Conservation (phyloP, 2,797 vertebrate species). For the Acridotheres tristis region DNA sequence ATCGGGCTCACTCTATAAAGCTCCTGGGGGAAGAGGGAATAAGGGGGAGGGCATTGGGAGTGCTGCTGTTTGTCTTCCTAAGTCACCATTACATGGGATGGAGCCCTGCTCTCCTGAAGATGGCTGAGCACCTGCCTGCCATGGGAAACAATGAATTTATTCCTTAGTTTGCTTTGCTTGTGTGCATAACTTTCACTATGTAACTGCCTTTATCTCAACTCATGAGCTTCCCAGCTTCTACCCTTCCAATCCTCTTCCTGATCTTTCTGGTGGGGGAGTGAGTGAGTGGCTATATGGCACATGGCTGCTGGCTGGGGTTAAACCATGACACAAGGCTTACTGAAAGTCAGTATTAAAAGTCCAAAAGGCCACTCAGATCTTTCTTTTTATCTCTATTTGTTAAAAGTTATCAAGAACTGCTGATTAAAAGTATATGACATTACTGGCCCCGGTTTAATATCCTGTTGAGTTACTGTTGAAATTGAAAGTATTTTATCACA, state of each 20-base stretch:
- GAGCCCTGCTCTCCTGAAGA: background rate
- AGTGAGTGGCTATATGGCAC: background rate
- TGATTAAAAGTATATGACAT: background rate
- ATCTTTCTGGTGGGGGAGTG: background rate
- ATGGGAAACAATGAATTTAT: background rate
- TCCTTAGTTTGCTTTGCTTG: background rate
- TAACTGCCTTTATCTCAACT: background rate
- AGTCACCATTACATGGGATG: accelerated
- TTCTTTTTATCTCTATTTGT: background rate
- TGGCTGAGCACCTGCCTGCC: background rate
- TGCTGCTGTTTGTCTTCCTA: background rate
- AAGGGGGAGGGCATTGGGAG: background rate
- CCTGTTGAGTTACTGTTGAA: background rate
- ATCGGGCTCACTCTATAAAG: background rate
- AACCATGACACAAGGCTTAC: background rate
- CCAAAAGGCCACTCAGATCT: background rate
- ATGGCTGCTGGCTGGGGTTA: background rate
- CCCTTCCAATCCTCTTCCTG: background rate
- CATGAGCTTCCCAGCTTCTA: background rate
- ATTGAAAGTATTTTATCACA: constrained; percentile 19
- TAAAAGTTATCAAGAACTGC: background rate
- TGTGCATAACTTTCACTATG: background rate
- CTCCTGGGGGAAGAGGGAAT: background rate
- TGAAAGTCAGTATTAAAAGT: background rate
- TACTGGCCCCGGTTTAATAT: background rate